Evolutionary conservation across 2,888 invertebrate species (phyloP), one percentile per base, ranked within the genome.

Genomic region (Apamea monoglypha): DNA sequence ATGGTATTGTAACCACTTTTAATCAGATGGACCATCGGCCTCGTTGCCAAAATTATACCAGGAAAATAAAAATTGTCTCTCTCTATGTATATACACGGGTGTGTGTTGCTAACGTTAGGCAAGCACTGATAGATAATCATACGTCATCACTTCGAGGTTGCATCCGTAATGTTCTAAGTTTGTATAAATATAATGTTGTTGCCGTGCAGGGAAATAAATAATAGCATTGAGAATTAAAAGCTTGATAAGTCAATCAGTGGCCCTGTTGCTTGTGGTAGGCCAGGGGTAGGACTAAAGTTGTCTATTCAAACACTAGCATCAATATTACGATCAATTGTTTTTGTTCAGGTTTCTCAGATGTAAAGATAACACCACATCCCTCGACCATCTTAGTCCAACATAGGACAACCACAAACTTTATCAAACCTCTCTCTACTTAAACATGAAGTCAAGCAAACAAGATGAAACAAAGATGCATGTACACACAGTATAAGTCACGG

Each of bases 111-210:
- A 71, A 53, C 64, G 29, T 87, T 78, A 77, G 56, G 53, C 72
- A 79, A 85, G 74, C 25, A 73, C 61, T 76, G 78, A 82, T 59
- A 75, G 73, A 87, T 84, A 21, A 77, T 67, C 72, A 50, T 18
- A 70, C 83, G 87, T 84, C 84, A 84, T 47, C 32, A 21, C 5
- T 8, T 14, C 77, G 87, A 87, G 87, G 81, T 64, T 73, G 66
- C 69, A 84, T 76, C 77, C 67, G 74, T 40, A 70, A 32, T 12
- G 7, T 36, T 40, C 70, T 70, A 67, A 53, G 29, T 70, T 69
- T 36, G 47, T 50, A 29, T 50, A 18, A 81, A 75, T 50, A 73
- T 21, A 50, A 29, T 18, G 21, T 21, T 53, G 77, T 80, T 84
- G 75, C 76, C 32, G 72, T 56, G 76, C 66, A 36, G 40, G 18